Evolutionary conservation across 2,113 vertebrate species (phyloP).

Genomic region (Suncus etruscus): DNA sequence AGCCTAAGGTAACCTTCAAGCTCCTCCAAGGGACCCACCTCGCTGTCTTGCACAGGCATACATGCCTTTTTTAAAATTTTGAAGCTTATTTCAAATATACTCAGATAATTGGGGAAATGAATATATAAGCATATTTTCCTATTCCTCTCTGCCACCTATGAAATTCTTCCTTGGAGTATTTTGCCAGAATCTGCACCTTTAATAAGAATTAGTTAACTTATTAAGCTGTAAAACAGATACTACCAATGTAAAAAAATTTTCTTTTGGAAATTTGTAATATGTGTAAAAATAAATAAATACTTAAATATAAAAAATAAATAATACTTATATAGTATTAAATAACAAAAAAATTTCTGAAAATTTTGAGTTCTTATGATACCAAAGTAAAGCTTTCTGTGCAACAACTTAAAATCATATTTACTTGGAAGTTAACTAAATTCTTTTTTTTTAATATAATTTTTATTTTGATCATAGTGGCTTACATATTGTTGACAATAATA

Average conservation of each 20-base stretch:
- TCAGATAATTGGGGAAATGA: neutral
- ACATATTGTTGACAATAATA: too few species aligned
- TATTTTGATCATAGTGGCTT: too few species aligned
- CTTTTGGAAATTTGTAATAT: neutral
- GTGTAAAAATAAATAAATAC: neutral
- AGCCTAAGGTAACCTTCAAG: too few species aligned
- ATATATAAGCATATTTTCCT: neutral
- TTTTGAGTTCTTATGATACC: neutral
- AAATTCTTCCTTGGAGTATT: too few species aligned
- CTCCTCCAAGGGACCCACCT: too few species aligned
- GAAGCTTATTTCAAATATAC: constrained; percentile 28
- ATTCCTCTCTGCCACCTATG: neutral
- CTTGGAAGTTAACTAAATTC: neutral
- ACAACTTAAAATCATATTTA: neutral
- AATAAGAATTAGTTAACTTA: constrained; percentile 35
- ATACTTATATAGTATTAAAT: neutral
- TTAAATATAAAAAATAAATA: too few species aligned
- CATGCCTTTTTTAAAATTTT: too few species aligned
- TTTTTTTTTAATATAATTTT: too few species aligned
- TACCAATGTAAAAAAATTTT: neutral
- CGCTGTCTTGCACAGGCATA: too few species aligned
- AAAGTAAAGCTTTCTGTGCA: neutral
- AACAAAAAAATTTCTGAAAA: constrained; percentile 26
- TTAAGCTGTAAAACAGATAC: constrained; percentile 15
- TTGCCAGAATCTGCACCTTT: too few species aligned